Evolutionary conservation across 2,113 vertebrate species (phyloP).

Genomic region (Agapornis roseicollis): DNA sequence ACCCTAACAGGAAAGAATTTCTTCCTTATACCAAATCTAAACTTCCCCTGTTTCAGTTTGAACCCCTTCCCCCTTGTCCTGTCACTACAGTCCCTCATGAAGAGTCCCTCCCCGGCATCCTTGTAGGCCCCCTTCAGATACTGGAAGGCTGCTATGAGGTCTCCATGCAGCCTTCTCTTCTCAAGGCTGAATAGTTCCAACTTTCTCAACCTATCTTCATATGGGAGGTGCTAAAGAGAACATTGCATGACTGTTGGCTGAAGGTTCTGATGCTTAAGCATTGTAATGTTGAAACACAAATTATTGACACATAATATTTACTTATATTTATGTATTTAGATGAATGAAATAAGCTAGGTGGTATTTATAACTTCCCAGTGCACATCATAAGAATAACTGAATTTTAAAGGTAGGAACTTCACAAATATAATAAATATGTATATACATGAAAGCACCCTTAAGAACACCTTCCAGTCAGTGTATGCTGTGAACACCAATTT

Average conservation of each 20-base stretch:
- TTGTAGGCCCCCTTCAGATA: too few relatives aligned
- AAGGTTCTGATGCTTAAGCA: neutral
- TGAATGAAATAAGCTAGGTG: neutral
- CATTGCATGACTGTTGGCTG: neutral
- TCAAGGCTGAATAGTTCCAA: too few relatives aligned
- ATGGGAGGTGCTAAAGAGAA: too few relatives aligned
- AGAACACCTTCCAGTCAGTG: neutral
- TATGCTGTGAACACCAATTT: neutral
- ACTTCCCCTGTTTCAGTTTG: too few relatives aligned
- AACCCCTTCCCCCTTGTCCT: too few relatives aligned
- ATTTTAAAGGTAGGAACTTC: neutral
- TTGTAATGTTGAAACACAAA: neutral
- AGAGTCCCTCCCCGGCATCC: too few relatives aligned
- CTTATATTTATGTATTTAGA: neutral
- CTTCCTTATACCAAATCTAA: too few relatives aligned
- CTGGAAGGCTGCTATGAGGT: too few relatives aligned
- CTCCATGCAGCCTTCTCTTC: too few relatives aligned
- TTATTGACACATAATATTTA: neutral
- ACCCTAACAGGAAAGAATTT: too few relatives aligned
- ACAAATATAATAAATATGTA: neutral
- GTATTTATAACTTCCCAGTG: neutral
- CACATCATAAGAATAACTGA: neutral
- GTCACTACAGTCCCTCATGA: too few relatives aligned
- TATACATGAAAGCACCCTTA: neutral
- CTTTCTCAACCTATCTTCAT: too few relatives aligned